These are phyloP conservation scores for Caenorhabditis brenneri DNA, from an alignment of 1,140 invertebrate genomes.

Conservation along the genomic window DNA sequence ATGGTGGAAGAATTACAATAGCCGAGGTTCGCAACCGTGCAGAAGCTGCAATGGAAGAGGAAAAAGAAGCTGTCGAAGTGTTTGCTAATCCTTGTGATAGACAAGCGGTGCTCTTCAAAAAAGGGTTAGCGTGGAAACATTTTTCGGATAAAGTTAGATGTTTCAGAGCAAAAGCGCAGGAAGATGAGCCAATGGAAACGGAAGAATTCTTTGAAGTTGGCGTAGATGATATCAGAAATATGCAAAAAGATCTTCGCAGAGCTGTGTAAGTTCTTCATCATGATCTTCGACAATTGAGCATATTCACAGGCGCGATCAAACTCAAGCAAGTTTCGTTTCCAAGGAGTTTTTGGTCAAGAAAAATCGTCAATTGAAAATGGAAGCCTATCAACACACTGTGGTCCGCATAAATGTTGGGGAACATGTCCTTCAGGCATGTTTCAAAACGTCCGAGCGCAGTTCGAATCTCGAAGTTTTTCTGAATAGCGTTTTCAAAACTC, in stretches of 20 bases:
- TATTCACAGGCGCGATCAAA: constrained; percentile 17
- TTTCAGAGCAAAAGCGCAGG: neutral
- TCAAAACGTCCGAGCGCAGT: constrained; percentile 33
- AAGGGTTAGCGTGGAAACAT: neutral
- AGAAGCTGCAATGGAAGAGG: constrained; percentile 8
- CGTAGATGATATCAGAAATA: constrained; percentile 36
- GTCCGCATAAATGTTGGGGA: constrained; percentile 38
- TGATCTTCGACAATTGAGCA: neutral
- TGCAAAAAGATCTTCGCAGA: constrained; percentile 47
- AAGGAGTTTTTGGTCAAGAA: constrained; percentile 30
- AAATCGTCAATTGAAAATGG: constrained; percentile 49
- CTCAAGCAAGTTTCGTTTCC: constrained; percentile 34
- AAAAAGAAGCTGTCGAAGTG: neutral
- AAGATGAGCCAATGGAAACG: neutral
- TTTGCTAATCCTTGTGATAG: constrained; percentile 32
- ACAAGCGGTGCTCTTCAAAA: constrained; percentile 22
- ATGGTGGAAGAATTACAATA: constrained; percentile 42
- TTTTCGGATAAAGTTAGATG: neutral
- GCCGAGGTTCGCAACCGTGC: neutral
- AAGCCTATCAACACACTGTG: constrained; percentile 56
- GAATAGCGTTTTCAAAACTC: neutral
- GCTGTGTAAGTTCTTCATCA: neutral
- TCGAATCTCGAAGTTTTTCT: neutral
- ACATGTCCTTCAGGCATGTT: constrained; percentile 26
- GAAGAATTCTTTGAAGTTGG: constrained; percentile 50